Percentiles rank a stretch among this genome's conserved stretches.
These are phyloP conservation scores for Popillia japonica DNA, from an alignment of 1,140 invertebrate species.

Conservation along the genomic window DNA sequence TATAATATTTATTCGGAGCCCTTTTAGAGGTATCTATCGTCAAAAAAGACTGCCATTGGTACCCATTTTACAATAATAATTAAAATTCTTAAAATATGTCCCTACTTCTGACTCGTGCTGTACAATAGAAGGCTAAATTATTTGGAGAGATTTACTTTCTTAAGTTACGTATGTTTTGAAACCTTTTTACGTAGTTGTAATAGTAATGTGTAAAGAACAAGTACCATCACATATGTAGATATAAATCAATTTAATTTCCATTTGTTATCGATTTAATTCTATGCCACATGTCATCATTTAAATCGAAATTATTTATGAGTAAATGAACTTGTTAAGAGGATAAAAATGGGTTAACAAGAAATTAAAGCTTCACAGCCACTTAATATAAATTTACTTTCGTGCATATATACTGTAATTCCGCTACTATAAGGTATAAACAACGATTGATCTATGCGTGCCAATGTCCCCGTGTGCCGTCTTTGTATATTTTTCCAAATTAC, in stretches of 20 bases:
- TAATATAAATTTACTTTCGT: neutral
- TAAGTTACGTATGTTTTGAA: too few relatives aligned
- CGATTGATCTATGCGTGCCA: neutral
- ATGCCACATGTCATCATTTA: too few relatives aligned
- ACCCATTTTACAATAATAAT: too few relatives aligned
- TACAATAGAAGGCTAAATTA: too few relatives aligned
- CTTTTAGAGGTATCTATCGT: too few relatives aligned
- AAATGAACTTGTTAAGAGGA: neutral
- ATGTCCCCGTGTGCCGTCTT: neutral
- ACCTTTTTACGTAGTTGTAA: too few relatives aligned
- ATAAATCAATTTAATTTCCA: neutral
- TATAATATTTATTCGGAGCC: too few relatives aligned
- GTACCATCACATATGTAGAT: neutral
- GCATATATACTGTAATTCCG: neutral
- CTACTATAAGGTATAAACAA: neutral
- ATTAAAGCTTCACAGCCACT: conserved; percentile 6
- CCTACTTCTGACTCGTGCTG: too few relatives aligned
- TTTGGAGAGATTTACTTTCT: too few relatives aligned
- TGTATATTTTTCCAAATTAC: conserved; percentile 8
- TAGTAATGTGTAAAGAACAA: too few relatives aligned
- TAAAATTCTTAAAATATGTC: too few relatives aligned
- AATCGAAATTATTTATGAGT: neutral
- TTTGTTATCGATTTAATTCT: neutral
- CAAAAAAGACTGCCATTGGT: too few relatives aligned
- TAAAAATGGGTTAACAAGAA: conserved; percentile 19